Conservation (phyloP, 2,113 vertebrate genomes). For the Erinaceus europaeus region DNA sequence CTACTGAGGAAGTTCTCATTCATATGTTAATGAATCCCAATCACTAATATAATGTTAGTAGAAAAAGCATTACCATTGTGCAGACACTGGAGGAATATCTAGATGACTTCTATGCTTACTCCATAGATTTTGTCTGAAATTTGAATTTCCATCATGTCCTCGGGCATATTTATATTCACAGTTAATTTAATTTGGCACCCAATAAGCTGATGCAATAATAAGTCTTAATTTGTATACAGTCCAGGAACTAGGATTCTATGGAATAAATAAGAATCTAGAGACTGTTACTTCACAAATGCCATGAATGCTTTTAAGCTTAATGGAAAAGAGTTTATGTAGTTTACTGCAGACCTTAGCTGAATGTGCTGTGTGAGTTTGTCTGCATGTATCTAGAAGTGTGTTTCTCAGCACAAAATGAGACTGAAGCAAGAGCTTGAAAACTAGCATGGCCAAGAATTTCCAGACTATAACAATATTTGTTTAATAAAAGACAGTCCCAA, state of each 20-base stretch:
- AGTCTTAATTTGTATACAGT: background rate
- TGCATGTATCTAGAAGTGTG: conserved; percentile 4
- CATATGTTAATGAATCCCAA: background rate
- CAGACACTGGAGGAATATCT: background rate
- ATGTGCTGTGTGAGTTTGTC: conserved; percentile 9
- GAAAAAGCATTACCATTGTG: background rate
- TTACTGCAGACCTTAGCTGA: conserved; percentile 18
- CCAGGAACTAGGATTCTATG: background rate
- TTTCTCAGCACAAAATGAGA: background rate
- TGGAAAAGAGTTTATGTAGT: conserved; percentile 1
- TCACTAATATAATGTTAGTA: background rate
- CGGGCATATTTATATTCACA: background rate
- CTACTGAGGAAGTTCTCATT: background rate
- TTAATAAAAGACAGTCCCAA: background rate
- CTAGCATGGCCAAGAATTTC: background rate
- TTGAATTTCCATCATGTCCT: background rate
- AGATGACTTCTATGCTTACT: background rate
- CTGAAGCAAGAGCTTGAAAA: conserved; percentile 17
- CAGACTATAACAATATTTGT: conserved; percentile 5
- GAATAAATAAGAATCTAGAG: conserved; percentile 30
- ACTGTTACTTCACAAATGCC: conserved; percentile 32
- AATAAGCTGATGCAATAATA: background rate
- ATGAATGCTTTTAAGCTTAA: conserved; percentile 41
- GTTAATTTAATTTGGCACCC: conserved; percentile 23
- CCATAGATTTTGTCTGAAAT: background rate